A percentile compares a stretch with the other conserved stretches of the same genome.
Evolutionary conservation across 2,113 vertebrate species (phyloP).

Genomic region (Leptocoma aspasia): DNA sequence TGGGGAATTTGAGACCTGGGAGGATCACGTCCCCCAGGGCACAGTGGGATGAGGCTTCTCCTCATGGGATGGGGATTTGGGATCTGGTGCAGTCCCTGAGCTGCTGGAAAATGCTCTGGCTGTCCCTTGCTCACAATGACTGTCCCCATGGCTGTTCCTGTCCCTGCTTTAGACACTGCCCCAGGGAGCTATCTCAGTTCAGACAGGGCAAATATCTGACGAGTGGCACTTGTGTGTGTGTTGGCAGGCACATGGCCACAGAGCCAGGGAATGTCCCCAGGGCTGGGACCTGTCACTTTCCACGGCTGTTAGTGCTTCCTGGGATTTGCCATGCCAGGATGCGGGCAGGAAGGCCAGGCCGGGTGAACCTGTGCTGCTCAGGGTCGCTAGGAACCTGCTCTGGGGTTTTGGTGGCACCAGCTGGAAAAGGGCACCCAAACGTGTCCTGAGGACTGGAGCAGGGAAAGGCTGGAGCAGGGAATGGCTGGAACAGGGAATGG

Average conservation of each 20-base stretch:
- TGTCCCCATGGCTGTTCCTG: fast-evolving
- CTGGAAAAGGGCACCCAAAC: fast-evolving
- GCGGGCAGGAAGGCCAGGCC: fast-evolving
- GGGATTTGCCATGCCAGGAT: fast-evolving
- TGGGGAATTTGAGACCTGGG: background rate
- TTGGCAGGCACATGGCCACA: background rate
- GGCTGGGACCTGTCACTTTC: background rate
- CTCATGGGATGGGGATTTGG: background rate
- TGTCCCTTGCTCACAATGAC: fast-evolving
- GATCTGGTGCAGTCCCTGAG: too few relatives aligned
- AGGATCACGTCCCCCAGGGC: background rate
- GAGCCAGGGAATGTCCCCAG: background rate
- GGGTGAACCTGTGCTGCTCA: fast-evolving
- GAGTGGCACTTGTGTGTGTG: background rate
- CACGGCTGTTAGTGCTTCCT: background rate
- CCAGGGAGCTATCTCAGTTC: background rate
- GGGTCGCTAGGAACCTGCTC: background rate
- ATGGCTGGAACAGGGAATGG: background rate
- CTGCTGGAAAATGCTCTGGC: background rate
- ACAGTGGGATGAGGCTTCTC: background rate
- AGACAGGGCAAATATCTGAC: background rate
- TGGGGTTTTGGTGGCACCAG: fast-evolving
- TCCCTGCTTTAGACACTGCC: background rate
- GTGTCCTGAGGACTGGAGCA: background rate
- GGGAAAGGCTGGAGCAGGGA: fast-evolving